Evolutionary conservation across 2,888 invertebrate genomes (phyloP), one percentile per base, ranked within the genome.

Genomic region (Eristalinus aeneus): DNA sequence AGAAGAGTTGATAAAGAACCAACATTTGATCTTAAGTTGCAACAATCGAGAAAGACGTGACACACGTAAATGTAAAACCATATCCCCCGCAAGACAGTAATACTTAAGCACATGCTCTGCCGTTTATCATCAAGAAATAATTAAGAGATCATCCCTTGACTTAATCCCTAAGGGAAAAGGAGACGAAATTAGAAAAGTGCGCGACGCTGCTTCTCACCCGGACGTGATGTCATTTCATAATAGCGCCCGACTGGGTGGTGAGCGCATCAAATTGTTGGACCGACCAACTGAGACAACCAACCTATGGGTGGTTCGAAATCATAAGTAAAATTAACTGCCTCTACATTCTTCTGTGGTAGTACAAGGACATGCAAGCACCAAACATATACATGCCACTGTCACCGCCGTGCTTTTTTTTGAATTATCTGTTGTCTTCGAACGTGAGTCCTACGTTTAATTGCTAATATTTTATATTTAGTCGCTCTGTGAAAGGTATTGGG

Each of bases 401-500:
- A 22, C 36, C 73, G 79, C 67, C 79, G 65, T 79, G 73, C n/a
- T n/a, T 79, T 73, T 61, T 75, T 75, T 34, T 79, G 79, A 78
- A 83, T 79, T 83, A 79, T 83, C 79, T 74, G 46, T 64, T 69
- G 23, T 34, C 69, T 64, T 16, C 22, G 74, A 79, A 83, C 78
- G 83, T 83, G 83, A 83, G 73, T 34, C 56, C 60, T 65, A 54
- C 54, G 60, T 67, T 73, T 83, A 83, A 77, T 83, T 77, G 73
- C 82, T 78, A 73, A 83, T 83, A 83, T 77, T 83, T 77, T 78
- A 83, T 83, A 73, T 73, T 68, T 73, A 83, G 72, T 56, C 67
- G 60, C 61, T 76, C 1, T 1, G 16, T 27, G 9, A 27, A 16
- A 8, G 8, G 46, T 27, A 27, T 27, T 1, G n/a, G 16, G 46